Percentiles rank a stretch among this genome's conserved stretches.
Conservation (phyloP, 2,113 vertebrate genomes). For the Argyrosomus japonicus region DNA sequence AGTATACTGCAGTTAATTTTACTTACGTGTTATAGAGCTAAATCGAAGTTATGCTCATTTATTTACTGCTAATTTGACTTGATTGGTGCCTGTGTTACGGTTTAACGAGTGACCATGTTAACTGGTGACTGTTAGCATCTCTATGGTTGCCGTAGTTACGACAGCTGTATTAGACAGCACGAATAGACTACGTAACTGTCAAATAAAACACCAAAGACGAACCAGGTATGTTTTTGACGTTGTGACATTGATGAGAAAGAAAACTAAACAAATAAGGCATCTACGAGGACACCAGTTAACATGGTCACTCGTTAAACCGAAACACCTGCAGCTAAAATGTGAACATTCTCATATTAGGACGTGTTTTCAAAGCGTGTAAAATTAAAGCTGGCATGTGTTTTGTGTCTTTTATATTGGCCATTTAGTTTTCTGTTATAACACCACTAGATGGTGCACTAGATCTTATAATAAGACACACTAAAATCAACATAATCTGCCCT, state of each 20-base stretch:
- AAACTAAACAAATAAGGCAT: no score
- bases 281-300: no score
- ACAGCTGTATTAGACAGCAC: no score
- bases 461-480: not conserved
- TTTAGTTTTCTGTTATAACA: not conserved
- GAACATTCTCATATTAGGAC: not conserved
- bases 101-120: no score
- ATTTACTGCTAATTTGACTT: accelerated
- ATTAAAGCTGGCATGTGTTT: not conserved
- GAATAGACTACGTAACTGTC: no score
- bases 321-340: not conserved
- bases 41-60: not conserved
- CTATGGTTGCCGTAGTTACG: no score
- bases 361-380: not conserved
- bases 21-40: not conserved
- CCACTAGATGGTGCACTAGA: slow-evolving; percentile 65
- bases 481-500: not conserved
- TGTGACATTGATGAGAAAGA: no score
- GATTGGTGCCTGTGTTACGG: not conserved
- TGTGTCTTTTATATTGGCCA: not conserved
- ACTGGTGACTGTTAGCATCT: no score
- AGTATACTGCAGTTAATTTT: not conserved
- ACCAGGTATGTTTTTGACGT: no score
- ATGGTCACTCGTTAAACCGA: no score
- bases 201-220: no score